These are phyloP conservation scores for Chaitophorus viminalis DNA, from an alignment of 2,888 invertebrate species.

Conservation along the genomic window DNA sequence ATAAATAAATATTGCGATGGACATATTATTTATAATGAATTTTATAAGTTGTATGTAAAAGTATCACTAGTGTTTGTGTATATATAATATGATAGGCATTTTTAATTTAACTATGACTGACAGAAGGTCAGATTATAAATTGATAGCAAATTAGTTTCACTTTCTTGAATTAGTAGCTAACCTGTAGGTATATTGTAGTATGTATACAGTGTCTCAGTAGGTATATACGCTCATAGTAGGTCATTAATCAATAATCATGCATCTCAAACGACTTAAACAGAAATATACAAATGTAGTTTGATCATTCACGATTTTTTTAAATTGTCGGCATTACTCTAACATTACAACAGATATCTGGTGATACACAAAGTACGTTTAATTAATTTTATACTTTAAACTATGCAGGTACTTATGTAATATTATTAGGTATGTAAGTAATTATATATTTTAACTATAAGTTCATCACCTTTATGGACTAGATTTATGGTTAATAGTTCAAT, in stretches of 20 bases:
- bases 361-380: neutral
- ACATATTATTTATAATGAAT: neutral
- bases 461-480: too few relatives aligned
- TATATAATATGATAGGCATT: neutral
- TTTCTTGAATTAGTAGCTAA: constrained; percentile 40
- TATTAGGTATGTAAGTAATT: too few relatives aligned
- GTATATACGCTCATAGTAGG: neutral
- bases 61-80: neutral
- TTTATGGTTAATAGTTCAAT: too few relatives aligned
- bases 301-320: neutral
- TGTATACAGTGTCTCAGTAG: neutral
- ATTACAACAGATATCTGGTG: neutral
- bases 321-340: neutral
- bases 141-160: constrained; percentile 58
- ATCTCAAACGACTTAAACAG: neutral
- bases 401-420: too few relatives aligned
- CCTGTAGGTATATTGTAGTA: neutral
- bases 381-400: neutral
- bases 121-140: constrained; percentile 48
- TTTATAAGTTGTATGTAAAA: neutral
- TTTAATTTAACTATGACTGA: constrained; percentile 46
- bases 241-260: neutral
- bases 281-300: neutral
- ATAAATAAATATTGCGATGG: too few relatives aligned
- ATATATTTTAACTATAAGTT: too few relatives aligned